Base-by-base conservation (phyloP, 2,113 vertebrate genomes). In the Xyliphius kryptos region DNA sequence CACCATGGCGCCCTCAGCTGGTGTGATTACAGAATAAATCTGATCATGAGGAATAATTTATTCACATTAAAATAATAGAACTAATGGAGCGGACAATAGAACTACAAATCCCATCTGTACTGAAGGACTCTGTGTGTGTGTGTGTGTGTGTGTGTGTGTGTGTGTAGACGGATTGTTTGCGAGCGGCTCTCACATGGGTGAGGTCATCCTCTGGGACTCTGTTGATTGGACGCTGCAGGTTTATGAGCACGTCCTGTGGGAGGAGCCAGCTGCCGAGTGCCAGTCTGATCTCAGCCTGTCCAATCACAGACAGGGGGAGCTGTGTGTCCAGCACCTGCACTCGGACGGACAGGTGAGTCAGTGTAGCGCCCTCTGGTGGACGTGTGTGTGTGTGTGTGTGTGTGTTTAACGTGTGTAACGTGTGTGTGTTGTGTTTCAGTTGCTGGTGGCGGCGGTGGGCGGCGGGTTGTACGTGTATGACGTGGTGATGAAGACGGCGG, bases 401-500 rank as follows among this genome's bases (percentile, higher is more conserved):
- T 26, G 22, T 26, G 22, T 26, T 26, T 26, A 26, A 26, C 6
- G 22, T 26, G 22, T 26, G 22, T 3, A 6, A 3, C 6, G 22
- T 26, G 22, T 26, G 22, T 26, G 22, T 26, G 6, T 26, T 53
- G 17, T 43, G 2, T 16, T 63, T 22, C 52, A 97, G 95, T 84
- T 84, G 68, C 69, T 97, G 69, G 91, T 92, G 71, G 93, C 89
- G 59, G 94, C 93, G 6, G 90, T 97, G 77, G 93, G 96, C 72
- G 91, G 91, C 68, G 93, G 95, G 21, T 83, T 98, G 68, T 96
- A 92, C 0, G 89, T 98, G 21, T 97, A 96, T 83, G 89, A 88
- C 73, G 74, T 94, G 56, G 78, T 79, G 64, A 84, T 74, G 80
- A 95, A 87, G 84, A 80, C 79, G 22, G 90, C 94, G 76, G 89